Evolutionary conservation across 2,888 invertebrate species (phyloP).

Genomic region (Octodonta nipae): DNA sequence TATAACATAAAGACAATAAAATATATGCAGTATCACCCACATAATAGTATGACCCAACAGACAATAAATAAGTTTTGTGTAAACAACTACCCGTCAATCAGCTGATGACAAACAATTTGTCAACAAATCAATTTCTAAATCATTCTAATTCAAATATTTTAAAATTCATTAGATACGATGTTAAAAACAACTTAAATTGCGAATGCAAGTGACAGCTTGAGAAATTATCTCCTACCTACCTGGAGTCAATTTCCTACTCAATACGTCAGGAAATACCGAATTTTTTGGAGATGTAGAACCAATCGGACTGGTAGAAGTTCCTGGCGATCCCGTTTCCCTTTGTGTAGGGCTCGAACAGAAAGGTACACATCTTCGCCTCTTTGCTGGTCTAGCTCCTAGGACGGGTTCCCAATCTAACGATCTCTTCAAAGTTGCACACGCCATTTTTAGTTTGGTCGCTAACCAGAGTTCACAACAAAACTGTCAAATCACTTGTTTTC

Average conservation of each 20-base stretch:
- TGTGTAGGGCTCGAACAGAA: slow-evolving; percentile 55
- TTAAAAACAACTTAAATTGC: no score
- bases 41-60: no score
- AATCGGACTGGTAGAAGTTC: slow-evolving; percentile 34
- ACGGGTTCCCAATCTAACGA: slow-evolving; percentile 88
- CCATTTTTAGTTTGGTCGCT: slow-evolving; percentile 56
- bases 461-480: slow-evolving; percentile 20
- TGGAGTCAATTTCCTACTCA: slow-evolving; percentile 73
- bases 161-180: no score
- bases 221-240: no score
- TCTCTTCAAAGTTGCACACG: slow-evolving; percentile 94
- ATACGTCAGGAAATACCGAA: slow-evolving; percentile 69
- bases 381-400: slow-evolving; percentile 73
- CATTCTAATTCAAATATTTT: no score
- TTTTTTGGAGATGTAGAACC: slow-evolving; percentile 37
- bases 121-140: no score
- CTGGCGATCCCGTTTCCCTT: slow-evolving; percentile 27
- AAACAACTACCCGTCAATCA: slow-evolving; percentile 20
- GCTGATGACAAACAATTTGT: slow-evolving; percentile 27
- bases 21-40: no score
- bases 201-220: no score
- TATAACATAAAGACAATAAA: no score
- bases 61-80: no score
- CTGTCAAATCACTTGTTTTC: slow-evolving; percentile 23
- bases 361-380: slow-evolving; percentile 82